Percentiles rank a stretch among this genome's conserved stretches.
phyloP scores from a whole-genome alignment of 2,113 vertebrate genomes.

The Tinamus guttatus region DNA sequence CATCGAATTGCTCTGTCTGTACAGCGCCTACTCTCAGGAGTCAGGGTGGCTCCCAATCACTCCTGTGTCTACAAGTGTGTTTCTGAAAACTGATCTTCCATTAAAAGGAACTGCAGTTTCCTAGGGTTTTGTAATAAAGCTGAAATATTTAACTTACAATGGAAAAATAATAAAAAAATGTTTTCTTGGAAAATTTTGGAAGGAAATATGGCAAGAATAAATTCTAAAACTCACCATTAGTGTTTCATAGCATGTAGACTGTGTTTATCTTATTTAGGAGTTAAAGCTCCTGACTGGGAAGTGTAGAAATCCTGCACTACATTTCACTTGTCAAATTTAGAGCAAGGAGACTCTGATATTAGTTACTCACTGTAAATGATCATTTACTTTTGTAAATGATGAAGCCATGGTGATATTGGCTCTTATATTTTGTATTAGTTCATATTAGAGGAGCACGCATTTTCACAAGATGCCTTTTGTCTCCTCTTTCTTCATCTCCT shows the following conservation, averaged over 20 bases:
- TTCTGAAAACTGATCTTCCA: background rate
- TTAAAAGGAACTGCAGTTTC: background rate
- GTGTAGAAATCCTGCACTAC: background rate
- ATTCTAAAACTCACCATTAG: background rate
- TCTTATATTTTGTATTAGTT: background rate
- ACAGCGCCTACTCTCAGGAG: background rate
- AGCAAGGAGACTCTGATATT: background rate
- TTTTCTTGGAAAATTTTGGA: background rate
- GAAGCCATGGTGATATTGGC: background rate
- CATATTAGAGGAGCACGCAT: background rate
- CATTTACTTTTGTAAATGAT: background rate
- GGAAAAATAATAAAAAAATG: background rate
- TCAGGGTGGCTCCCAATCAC: background rate
- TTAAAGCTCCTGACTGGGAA: background rate
- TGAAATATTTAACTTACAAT: background rate
- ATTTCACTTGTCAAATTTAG: background rate
- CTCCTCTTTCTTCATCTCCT: background rate
- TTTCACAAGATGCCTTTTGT: background rate
- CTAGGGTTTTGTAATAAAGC: background rate
- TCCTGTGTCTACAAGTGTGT: accelerated
- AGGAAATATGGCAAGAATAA: background rate
- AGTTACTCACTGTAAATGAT: background rate
- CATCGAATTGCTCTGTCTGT: background rate
- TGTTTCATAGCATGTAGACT: background rate
- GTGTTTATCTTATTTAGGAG: background rate